Conservation (phyloP, 2,797 vertebrate species). For the Tapirus indicus region DNA sequence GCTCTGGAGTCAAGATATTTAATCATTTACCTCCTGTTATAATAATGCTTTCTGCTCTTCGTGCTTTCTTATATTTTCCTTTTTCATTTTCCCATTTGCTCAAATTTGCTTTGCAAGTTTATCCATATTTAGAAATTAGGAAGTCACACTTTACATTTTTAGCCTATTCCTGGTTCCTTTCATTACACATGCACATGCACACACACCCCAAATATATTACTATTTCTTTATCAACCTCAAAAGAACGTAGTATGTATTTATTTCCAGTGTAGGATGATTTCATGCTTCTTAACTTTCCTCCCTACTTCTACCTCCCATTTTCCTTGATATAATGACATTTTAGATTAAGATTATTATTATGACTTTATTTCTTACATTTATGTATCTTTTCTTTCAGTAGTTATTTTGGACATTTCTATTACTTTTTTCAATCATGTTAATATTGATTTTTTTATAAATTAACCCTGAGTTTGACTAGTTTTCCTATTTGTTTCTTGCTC, state of each 20-base stretch:
- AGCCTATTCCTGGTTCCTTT: neutral
- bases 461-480: neutral
- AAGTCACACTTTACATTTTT: neutral
- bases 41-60: neutral
- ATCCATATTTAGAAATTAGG: conserved; percentile 41
- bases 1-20: neutral
- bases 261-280: neutral
- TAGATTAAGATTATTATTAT: conserved; percentile 8
- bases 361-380: neutral
- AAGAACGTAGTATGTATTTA: neutral
- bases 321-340: conserved; percentile 25
- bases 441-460: neutral
- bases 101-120: neutral
- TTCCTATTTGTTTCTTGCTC: conserved; percentile 38
- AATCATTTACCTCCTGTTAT: neutral
- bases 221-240: neutral
- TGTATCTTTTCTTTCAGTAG: conserved; percentile 7
- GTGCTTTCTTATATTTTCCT: neutral
- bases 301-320: neutral
- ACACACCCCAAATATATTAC: neutral
- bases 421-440: neutral
- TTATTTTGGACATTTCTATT: conserved; percentile 20
- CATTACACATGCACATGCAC: neutral
- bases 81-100: neutral
- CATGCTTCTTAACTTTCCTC: conserved; percentile 3